These are phyloP conservation scores for Caenorhabditis virilis DNA, from an alignment of 2,888 invertebrate genomes.

Conservation along the genomic window DNA sequence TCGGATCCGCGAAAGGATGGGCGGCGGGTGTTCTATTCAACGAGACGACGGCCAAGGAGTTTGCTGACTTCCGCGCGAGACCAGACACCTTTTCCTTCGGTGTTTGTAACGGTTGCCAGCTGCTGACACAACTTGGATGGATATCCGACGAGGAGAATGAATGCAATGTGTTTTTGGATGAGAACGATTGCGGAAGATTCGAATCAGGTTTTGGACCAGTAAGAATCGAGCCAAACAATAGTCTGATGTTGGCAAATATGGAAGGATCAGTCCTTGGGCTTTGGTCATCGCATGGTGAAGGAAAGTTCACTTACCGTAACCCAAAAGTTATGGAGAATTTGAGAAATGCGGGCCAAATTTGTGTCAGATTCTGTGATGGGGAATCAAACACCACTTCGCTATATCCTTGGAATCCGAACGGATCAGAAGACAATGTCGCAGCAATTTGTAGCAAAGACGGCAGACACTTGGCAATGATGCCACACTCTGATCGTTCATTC, in stretches of 20 bases:
- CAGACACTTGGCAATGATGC: conserved; percentile 95
- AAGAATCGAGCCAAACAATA: conserved; percentile 62
- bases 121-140: conserved; percentile 92
- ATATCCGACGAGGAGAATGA: conserved; percentile 70
- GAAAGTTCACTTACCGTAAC: conserved; percentile 74
- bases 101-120: conserved; percentile 96
- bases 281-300: conserved; percentile 97
- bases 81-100: conserved; percentile 89
- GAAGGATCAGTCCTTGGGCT: conserved; percentile 85
- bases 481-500: conserved; percentile 85
- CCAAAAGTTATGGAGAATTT: conserved; percentile 67
- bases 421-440: conserved; percentile 80
- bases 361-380: conserved; percentile 85
- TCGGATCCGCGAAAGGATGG: conserved; percentile 85
- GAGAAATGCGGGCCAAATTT: conserved; percentile 75
- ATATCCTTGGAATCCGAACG: conserved; percentile 95
- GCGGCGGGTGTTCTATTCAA: conserved; percentile 72
- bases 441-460: conserved; percentile 88
- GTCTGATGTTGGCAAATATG: conserved; percentile 88
- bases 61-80: conserved; percentile 78
- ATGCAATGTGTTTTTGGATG: conserved; percentile 74
- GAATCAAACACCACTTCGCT: conserved; percentile 1
- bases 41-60: conserved; percentile 78
- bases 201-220: conserved; percentile 83
- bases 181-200: conserved; percentile 87